These are phyloP conservation scores for Hydractinia symbiolongicarpus DNA, from an alignment of 30 jellyfish, hydroid and myxozoan species.

Conservation along the genomic window DNA sequence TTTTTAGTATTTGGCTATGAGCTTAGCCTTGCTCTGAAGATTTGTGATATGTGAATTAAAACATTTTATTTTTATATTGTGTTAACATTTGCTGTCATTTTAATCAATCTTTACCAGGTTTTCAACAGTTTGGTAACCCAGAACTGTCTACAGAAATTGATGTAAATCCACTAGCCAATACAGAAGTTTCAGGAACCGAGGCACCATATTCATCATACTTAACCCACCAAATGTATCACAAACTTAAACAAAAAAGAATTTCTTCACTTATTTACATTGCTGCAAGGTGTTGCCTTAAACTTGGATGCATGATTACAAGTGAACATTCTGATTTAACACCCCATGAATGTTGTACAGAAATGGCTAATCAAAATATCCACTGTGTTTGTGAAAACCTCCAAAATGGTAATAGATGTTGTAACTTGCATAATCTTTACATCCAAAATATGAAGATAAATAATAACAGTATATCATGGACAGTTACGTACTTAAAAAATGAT, in stretches of 20 bases:
- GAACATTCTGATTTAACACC: neutral
- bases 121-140: too few relatives aligned
- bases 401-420: neutral
- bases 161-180: too few relatives aligned
- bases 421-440: neutral
- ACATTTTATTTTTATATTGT: too few relatives aligned
- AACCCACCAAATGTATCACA: constrained; percentile 6
- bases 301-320: neutral
- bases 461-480: constrained; percentile 7
- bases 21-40: too few relatives aligned
- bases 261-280: neutral
- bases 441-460: neutral
- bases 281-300: neutral
- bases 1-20: too few relatives aligned
- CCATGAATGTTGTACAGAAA: neutral
- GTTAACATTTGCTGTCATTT: too few relatives aligned
- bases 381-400: neutral
- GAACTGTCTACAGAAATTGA: too few relatives aligned
- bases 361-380: neutral
- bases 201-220: neutral
- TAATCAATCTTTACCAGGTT: too few relatives aligned
- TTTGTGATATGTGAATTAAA: too few relatives aligned
- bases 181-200: neutral
- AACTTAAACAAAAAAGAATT: constrained; percentile 9
- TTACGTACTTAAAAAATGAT: neutral